Base-by-base conservation (phyloP, 2,797 vertebrate genomes). In the Sebastes nivosus region DNA sequence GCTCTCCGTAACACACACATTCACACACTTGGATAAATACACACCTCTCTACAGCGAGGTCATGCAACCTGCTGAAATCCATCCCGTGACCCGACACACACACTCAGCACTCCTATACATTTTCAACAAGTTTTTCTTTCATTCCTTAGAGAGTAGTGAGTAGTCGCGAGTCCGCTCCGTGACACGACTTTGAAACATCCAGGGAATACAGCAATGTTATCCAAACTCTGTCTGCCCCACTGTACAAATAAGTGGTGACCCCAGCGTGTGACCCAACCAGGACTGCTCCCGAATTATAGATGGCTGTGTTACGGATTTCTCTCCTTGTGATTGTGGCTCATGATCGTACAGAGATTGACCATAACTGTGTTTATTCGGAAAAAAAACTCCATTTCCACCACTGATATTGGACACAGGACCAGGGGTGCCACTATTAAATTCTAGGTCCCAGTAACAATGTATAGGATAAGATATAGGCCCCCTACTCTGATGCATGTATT, bases 31-130 rank as follows among this genome's bases (percentile, higher is more conserved):
- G 8, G 1, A 38, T 27, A 38, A 20, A 24, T n/a, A 36, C 65
- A 76, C 57, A 68, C 16, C 50, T 61, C 3, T 46, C 78, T 80
- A 69, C 71, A 0, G 13, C 67, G 67, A 80, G 87, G 82, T 82
- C 79, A 71, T 52, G 34, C 20, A 80, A 67, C 73, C 65, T 77
- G 55, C 38, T 63, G 65, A 87, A 38, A 83, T 75, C 60, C 87
- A 82, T 75, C 59, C 70, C 71, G 29, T 59, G 79, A 90, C 91
- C 87, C 11, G n/a, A 84, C 80, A 83, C 85, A 79, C 80, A 67
- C 80, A 50, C 67, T 55, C 63, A 71, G 14, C 83, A 85, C 73
- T 81, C 75, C 88, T 78, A 94, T 95, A 84, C 78, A 95, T 95
- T 89, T 93, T 93, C 72, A 76, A 94, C 67, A 69, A 86, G 87